A percentile compares a stretch with the other conserved stretches of the same genome.
phyloP scores from a whole-genome alignment of 2,888 invertebrate species.

The Drosophila kuntzei region DNA sequence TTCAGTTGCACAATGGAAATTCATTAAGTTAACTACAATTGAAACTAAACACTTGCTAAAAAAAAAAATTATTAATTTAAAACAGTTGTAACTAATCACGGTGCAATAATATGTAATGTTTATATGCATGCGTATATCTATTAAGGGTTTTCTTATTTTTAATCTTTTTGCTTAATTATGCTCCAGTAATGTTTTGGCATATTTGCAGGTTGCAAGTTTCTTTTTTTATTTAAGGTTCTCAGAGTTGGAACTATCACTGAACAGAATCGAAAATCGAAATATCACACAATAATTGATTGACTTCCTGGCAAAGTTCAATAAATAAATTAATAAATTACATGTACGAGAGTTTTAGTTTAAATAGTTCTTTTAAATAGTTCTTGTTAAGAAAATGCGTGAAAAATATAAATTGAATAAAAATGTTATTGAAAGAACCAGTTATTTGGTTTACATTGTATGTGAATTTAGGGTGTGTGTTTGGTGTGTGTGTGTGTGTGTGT shows the following conservation, averaged over 20 bases:
- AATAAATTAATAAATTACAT: slow-evolving; percentile 51
- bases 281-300: slow-evolving; percentile 62
- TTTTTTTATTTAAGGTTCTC: slow-evolving; percentile 41
- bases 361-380: slow-evolving; percentile 20
- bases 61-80: slow-evolving; percentile 5
- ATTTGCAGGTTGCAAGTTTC: slow-evolving; percentile 38
- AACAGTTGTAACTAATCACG: slow-evolving; percentile 24
- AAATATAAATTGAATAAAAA: slow-evolving; percentile 66
- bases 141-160: slow-evolving; percentile 12
- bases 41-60: slow-evolving; percentile 41
- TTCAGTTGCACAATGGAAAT: slow-evolving; percentile 41
- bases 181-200: slow-evolving; percentile 43
- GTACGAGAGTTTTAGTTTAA: slow-evolving; percentile 33
- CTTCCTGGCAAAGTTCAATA: slow-evolving; percentile 31
- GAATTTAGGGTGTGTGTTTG: slow-evolving; percentile 18
- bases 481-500: slow-evolving; percentile 30
- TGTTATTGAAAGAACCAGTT: slow-evolving; percentile 42
- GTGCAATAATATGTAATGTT: slow-evolving; percentile 23
- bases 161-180: slow-evolving; percentile 20
- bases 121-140: slow-evolving; percentile 19
- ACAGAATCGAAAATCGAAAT: slow-evolving; percentile 37
- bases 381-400: slow-evolving; percentile 41
- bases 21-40: slow-evolving; percentile 50
- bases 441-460: slow-evolving; percentile 76
- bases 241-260: slow-evolving; percentile 55